Percentiles rank a stretch among this genome's conserved stretches.
Conservation (phyloP, 2,888 invertebrate genomes). For the Campoletis raptor region DNA sequence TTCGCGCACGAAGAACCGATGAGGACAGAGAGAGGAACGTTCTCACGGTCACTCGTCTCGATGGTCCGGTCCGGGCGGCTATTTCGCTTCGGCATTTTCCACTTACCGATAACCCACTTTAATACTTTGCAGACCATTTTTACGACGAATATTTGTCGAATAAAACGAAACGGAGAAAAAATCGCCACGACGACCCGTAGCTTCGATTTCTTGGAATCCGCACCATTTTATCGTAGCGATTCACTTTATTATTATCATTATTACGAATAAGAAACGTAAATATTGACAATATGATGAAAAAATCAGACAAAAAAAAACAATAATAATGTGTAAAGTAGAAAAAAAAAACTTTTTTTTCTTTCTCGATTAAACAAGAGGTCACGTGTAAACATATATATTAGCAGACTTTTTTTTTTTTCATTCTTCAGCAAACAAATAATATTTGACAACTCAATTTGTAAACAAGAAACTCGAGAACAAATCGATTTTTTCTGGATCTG, state of each 20-base stretch:
- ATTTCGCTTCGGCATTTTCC: slow-evolving; percentile 46
- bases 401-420: neutral
- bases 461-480: neutral
- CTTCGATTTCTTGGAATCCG: neutral
- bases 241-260: neutral
- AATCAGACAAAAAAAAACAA: neutral
- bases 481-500: neutral
- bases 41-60: slow-evolving; percentile 49
- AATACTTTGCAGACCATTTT: slow-evolving; percentile 17
- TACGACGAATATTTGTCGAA: slow-evolving; percentile 24
- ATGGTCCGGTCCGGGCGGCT: slow-evolving; percentile 24
- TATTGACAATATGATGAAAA: neutral
- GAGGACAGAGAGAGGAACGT: slow-evolving; percentile 42
- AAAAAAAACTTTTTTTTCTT: neutral
- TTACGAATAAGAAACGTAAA: neutral
- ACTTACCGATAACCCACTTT: slow-evolving; percentile 60
- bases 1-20: slow-evolving; percentile 27
- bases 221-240: neutral
- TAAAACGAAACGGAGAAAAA: slow-evolving; percentile 2
- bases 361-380: neutral
- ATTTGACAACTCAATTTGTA: neutral
- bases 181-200: neutral
- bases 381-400: neutral
- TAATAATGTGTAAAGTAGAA: neutral
- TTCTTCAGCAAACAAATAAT: neutral